A percentile compares a stretch with the other conserved stretches of the same genome.
Conservation (phyloP, 2,797 vertebrate genomes). For the Austrolebias charrua region DNA sequence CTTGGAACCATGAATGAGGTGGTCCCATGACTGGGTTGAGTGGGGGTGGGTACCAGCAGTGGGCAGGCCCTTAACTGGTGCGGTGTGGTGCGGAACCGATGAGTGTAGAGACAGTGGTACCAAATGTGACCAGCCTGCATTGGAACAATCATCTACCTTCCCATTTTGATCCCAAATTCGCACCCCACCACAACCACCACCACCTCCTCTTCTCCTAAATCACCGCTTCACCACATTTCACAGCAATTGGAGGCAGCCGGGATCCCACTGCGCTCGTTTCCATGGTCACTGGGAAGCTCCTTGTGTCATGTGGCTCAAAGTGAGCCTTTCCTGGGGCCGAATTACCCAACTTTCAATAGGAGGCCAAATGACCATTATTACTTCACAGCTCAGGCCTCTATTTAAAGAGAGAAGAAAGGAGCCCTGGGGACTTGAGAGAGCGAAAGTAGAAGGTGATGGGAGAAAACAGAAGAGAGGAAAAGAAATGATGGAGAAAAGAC, state of each 20-base stretch:
- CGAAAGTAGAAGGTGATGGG: slow-evolving; percentile 23
- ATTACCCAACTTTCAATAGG: slow-evolving; percentile 81
- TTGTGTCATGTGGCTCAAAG: slow-evolving; percentile 92
- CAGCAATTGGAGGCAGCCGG: slow-evolving; percentile 76
- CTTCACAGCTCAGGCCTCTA: slow-evolving; percentile 79
- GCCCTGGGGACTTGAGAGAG: slow-evolving; percentile 73
- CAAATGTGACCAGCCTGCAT: slow-evolving; percentile 16
- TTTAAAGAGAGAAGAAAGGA: slow-evolving; percentile 80
- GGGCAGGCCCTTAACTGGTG: too few relatives aligned
- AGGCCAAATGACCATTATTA: slow-evolving; percentile 85
- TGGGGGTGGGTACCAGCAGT: too few relatives aligned
- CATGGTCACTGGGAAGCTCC: slow-evolving; percentile 98
- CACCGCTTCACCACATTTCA: slow-evolving; percentile 83
- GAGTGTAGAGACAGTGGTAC: too few relatives aligned
- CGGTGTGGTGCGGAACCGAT: too few relatives aligned
- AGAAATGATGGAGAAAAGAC: slow-evolving; percentile 33
- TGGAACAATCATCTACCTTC: slow-evolving; percentile 42
- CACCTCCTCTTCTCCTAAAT: slow-evolving; percentile 68
- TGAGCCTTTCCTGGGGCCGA: slow-evolving; percentile 84
- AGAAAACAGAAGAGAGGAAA: slow-evolving; percentile 28
- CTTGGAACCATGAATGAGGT: too few relatives aligned
- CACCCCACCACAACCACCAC: background rate
- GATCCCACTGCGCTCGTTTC: slow-evolving; percentile 94
- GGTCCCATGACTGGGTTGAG: too few relatives aligned
- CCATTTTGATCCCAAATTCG: slow-evolving; percentile 6